phyloP scores from a whole-genome alignment of 2,113 vertebrate genomes.

The Nanorana parkeri region DNA sequence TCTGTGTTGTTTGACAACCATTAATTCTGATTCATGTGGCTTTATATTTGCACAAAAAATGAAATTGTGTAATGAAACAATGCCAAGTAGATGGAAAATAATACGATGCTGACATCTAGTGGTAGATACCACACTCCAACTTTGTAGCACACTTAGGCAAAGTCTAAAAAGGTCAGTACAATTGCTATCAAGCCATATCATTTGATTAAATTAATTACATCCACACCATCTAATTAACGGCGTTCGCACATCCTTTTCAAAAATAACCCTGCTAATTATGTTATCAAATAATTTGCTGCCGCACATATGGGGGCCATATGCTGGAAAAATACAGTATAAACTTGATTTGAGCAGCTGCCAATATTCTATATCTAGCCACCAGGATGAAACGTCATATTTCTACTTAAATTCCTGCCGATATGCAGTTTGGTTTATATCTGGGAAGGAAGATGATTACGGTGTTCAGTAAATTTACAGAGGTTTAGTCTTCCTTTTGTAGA shows the following conservation, averaged over 20 bases:
- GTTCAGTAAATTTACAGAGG: neutral
- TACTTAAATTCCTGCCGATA: slow-evolving; percentile 2
- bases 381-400: neutral
- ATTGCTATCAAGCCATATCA: neutral
- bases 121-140: neutral
- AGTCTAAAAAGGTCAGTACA: slow-evolving; percentile 15
- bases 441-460: neutral
- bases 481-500: no score
- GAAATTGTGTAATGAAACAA: neutral
- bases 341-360: slow-evolving; percentile 4
- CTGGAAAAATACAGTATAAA: slow-evolving; percentile 27
- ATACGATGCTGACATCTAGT: slow-evolving; percentile 37
- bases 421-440: neutral
- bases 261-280: slow-evolving; percentile 44
- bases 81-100: neutral
- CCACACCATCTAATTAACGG: slow-evolving; percentile 46
- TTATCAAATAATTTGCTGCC: slow-evolving; percentile 14
- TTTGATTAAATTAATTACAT: slow-evolving; percentile 15
- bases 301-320: slow-evolving; percentile 23
- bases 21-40: slow-evolving; percentile 55
- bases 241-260: slow-evolving; percentile 30
- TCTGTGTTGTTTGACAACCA: slow-evolving; percentile 49
- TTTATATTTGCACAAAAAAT: slow-evolving; percentile 33
- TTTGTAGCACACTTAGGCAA: neutral
- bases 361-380: neutral